These are phyloP conservation scores for Cephalopterus ornatus DNA, from an alignment of 2,113 vertebrate genomes.

Conservation along the genomic window DNA sequence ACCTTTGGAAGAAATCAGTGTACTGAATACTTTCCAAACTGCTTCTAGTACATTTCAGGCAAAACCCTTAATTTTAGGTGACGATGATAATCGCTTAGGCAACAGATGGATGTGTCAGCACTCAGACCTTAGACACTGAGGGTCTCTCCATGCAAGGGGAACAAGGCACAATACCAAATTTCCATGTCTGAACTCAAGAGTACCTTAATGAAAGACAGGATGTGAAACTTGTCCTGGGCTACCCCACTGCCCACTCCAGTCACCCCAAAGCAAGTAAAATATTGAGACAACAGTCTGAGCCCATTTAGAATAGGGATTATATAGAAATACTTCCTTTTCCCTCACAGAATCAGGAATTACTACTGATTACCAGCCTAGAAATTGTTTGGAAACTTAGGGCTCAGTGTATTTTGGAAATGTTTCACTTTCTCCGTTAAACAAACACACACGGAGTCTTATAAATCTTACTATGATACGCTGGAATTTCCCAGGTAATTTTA, in stretches of 20 bases:
- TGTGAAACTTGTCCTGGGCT: background rate
- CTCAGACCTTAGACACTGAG: background rate
- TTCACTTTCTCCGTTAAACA: background rate
- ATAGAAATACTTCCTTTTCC: background rate
- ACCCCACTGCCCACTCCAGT: background rate
- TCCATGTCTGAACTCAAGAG: background rate
- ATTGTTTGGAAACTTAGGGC: background rate
- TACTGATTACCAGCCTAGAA: background rate
- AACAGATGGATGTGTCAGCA: background rate
- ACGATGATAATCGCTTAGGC: fast-evolving
- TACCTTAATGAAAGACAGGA: background rate
- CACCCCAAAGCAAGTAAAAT: background rate
- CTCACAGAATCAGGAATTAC: background rate
- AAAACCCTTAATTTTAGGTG: background rate
- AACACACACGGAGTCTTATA: background rate
- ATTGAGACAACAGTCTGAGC: background rate
- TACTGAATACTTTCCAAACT: background rate
- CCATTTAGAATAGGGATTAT: background rate
- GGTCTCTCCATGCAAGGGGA: background rate
- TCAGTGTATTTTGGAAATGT: background rate
- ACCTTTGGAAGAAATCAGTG: background rate
- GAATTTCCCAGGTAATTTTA: background rate
- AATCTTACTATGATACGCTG: background rate
- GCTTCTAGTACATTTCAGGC: background rate
- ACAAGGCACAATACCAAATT: background rate